These are phyloP conservation scores for Pangasius mekongensis DNA, from an alignment of 2,797 vertebrate species.

Conservation along the genomic window DNA sequence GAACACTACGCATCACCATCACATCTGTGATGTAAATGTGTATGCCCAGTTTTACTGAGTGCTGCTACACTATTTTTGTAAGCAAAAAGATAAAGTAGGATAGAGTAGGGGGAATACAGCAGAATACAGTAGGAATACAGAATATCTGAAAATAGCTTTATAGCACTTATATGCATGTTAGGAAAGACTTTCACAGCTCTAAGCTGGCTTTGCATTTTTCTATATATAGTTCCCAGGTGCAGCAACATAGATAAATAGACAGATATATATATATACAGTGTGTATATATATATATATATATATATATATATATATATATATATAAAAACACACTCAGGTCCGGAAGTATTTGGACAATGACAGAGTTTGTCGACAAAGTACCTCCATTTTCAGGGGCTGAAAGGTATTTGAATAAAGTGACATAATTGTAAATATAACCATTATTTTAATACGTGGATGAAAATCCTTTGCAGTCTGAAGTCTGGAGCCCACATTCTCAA, in stretches of 20 bases:
- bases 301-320: too few relatives aligned
- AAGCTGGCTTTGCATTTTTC: constrained; percentile 7
- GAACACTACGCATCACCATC: constrained; percentile 62
- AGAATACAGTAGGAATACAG: not conserved
- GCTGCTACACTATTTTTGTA: not conserved
- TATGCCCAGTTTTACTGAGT: constrained; percentile 49
- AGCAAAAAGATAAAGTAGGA: constrained; percentile 22
- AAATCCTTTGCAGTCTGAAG: too few relatives aligned
- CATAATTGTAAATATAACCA: too few relatives aligned
- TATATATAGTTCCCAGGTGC: not conserved
- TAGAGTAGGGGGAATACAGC: not conserved
- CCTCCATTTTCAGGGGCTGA: too few relatives aligned
- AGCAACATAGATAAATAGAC: not conserved
- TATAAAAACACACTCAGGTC: too few relatives aligned
- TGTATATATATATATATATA: too few relatives aligned
- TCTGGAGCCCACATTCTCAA: too few relatives aligned
- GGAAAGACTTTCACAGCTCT: not conserved
- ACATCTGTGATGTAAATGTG: constrained; percentile 74
- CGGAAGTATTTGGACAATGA: too few relatives aligned
- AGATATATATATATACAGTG: too few relatives aligned
- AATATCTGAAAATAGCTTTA: constrained; percentile 4
- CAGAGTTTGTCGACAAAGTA: too few relatives aligned
- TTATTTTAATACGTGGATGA: too few relatives aligned
- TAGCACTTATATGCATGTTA: not conserved
- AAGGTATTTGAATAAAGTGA: too few relatives aligned